A percentile compares a stretch with the other conserved stretches of the same genome.
Conservation (phyloP, 2,797 vertebrate genomes). For the Halcyon badia region DNA sequence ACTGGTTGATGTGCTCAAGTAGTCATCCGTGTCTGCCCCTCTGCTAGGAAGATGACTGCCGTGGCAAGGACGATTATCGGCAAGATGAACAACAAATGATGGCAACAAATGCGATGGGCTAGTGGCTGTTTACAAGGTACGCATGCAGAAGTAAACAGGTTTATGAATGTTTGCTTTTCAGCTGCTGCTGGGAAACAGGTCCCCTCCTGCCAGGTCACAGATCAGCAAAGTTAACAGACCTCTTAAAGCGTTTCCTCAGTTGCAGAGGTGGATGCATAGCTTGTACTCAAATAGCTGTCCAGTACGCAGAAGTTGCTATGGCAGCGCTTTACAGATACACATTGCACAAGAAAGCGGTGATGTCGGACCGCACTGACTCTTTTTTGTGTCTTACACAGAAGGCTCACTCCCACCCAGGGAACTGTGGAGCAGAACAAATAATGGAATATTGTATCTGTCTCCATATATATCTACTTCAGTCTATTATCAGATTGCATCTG, state of each 20-base stretch:
- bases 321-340: neutral
- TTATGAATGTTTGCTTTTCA: slow-evolving; percentile 14
- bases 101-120: neutral
- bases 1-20: neutral
- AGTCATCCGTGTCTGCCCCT: neutral
- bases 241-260: neutral
- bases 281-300: neutral
- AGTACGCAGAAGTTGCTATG: neutral
- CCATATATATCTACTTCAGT: neutral
- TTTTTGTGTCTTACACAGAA: neutral
- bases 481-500: neutral
- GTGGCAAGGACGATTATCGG: neutral
- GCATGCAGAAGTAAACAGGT: neutral
- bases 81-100: neutral
- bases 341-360: neutral
- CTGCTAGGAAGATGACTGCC: neutral
- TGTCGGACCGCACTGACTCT: neutral
- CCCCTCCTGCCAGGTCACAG: neutral
- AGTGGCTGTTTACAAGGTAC: neutral
- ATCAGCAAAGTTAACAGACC: neutral
- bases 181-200: slow-evolving; percentile 28
- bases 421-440: neutral
- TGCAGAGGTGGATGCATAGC: neutral
- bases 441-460: neutral
- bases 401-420: neutral